A percentile compares a stretch with the other conserved stretches of the same genome.
phyloP scores from a whole-genome alignment of 2,888 invertebrate genomes.

The Orthosia cruda region DNA sequence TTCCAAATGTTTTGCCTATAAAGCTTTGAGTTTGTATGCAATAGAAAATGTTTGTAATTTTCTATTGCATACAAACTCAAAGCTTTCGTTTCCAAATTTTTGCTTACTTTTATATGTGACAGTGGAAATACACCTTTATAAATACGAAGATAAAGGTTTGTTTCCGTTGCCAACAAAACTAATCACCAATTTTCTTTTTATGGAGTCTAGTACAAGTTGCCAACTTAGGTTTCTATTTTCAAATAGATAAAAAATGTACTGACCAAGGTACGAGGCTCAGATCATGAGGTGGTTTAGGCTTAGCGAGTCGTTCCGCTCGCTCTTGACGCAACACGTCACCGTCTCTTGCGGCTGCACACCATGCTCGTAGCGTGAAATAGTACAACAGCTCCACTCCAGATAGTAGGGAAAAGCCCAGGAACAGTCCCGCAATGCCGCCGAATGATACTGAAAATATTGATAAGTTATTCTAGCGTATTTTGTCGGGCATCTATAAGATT shows the following conservation, averaged over 20 bases:
- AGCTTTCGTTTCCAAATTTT: too few species aligned
- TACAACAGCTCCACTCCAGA: slow-evolving; percentile 95
- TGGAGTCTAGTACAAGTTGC: neutral
- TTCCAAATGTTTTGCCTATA: too few species aligned
- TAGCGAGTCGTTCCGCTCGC: slow-evolving; percentile 83
- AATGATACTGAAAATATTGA: slow-evolving; percentile 91
- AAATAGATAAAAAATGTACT: slow-evolving; percentile 19
- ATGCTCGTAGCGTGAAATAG: slow-evolving; percentile 94
- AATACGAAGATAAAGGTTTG: neutral
- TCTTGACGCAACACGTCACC: slow-evolving; percentile 87
- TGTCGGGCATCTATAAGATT: too few species aligned
- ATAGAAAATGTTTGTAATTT: too few species aligned
- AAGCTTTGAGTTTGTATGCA: too few species aligned
- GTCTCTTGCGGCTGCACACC: slow-evolving; percentile 92
- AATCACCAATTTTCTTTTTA: too few species aligned
- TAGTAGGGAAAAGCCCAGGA: slow-evolving; percentile 94
- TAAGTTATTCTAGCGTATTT: neutral
- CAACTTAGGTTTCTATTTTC: neutral
- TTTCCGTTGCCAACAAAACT: neutral
- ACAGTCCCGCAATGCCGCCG: slow-evolving; percentile 93
- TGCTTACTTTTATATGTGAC: too few species aligned
- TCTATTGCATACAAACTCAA: too few species aligned
- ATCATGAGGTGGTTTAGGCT: slow-evolving; percentile 86
- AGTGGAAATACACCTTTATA: neutral
- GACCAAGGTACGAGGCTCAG: slow-evolving; percentile 88